Conservation (phyloP, 2,113 vertebrate species). For the Vulpes lagopus region DNA sequence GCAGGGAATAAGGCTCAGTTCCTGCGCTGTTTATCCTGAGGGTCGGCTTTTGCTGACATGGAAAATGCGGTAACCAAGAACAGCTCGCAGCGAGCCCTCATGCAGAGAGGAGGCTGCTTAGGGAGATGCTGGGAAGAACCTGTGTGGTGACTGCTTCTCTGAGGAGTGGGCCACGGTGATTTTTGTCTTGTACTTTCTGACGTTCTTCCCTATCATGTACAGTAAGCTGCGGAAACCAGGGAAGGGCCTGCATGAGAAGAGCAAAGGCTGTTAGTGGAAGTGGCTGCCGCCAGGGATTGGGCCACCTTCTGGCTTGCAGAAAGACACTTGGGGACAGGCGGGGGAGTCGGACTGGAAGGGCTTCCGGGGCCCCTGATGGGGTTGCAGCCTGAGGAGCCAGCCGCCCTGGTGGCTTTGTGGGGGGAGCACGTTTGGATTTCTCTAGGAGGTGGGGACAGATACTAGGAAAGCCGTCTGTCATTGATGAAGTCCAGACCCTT, state of each 20-base stretch:
- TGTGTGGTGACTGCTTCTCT: rapidly evolving
- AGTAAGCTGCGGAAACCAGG: background rate
- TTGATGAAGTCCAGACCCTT: background rate
- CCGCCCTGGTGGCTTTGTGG: background rate
- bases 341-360: background rate
- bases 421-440: background rate
- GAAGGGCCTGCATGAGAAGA: background rate
- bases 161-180: rapidly evolving
- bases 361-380: background rate
- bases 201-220: background rate
- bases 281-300: background rate
- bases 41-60: rapidly evolving
- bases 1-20: background rate
- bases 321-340: background rate
- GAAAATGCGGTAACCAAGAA: no score
- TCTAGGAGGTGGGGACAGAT: background rate
- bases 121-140: background rate
- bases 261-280: no score
- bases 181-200: background rate
- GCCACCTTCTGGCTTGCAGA: background rate
- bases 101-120: background rate
- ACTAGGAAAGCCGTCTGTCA: background rate
- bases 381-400: background rate
- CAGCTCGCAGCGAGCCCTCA: rapidly evolving
- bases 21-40: background rate